phyloP scores from a whole-genome alignment of 2,888 invertebrate genomes.

The Dasysyrphus albostriatus region DNA sequence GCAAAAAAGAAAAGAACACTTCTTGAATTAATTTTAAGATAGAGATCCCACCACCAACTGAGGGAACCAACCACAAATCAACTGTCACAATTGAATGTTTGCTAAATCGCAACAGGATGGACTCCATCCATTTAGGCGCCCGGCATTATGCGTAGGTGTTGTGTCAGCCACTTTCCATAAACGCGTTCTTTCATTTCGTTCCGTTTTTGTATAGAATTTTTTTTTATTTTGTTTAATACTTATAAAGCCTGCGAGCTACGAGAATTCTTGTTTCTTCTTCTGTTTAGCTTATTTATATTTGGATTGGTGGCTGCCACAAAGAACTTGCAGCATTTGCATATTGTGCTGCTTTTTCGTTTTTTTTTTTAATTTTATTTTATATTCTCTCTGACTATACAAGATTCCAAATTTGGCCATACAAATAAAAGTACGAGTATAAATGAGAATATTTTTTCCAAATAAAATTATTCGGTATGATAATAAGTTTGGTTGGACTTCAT shows the following conservation, averaged over 20 bases:
- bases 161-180: conserved; percentile 52
- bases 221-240: neutral
- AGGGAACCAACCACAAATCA: conserved; percentile 31
- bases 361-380: neutral
- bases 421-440: conserved; percentile 21
- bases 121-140: conserved; percentile 65
- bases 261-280: conserved; percentile 5
- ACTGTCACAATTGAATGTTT: conserved; percentile 58
- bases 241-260: neutral
- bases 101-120: conserved; percentile 58
- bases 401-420: conserved; percentile 63
- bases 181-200: conserved; percentile 43
- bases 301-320: conserved; percentile 45
- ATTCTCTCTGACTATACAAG: conserved; percentile 12
- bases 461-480: conserved; percentile 36
- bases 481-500: conserved; percentile 30
- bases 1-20: conserved; percentile 12
- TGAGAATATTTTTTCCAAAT: conserved; percentile 18
- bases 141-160: conserved; percentile 61
- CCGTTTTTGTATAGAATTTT: conserved; percentile 25
- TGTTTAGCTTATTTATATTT: conserved; percentile 15
- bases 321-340: conserved; percentile 69
- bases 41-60: conserved; percentile 21
- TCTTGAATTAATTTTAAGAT: conserved; percentile 13
- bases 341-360: conserved; percentile 43